Evolutionary conservation across 1,140 invertebrate species (phyloP).

Genomic region (Acromyrmex heyeri): DNA sequence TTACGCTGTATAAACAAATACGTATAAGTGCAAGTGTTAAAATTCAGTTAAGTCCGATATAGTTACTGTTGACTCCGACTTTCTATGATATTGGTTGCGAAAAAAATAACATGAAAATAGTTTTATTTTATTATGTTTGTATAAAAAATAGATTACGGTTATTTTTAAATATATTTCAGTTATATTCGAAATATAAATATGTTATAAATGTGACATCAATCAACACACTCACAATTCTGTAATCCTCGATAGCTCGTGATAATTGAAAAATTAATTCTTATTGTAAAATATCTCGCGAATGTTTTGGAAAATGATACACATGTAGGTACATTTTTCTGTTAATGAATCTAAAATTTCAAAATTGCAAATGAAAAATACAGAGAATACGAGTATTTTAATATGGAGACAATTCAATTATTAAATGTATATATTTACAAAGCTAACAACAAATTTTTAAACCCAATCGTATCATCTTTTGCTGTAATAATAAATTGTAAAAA

Average conservation of each 20-base stretch:
- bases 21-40: conserved; percentile 23
- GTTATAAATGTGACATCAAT: not conserved
- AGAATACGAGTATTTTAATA: conserved; percentile 22
- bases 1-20: not conserved
- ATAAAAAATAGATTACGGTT: conserved; percentile 36
- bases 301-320: not conserved
- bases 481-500: conserved; percentile 31
- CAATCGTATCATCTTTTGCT: not conserved
- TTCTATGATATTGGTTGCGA: conserved; percentile 38
- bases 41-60: conserved; percentile 35
- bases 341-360: not conserved
- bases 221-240: conserved; percentile 10
- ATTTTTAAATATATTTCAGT: conserved; percentile 19
- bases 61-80: conserved; percentile 23
- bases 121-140: conserved; percentile 39
- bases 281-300: conserved; percentile 2
- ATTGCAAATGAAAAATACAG: not conserved
- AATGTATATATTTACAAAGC: not conserved
- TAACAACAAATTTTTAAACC: conserved; percentile 21
- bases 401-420: not conserved
- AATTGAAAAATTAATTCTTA: conserved; percentile 12
- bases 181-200: not conserved
- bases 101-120: conserved; percentile 40
- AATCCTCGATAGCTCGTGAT: not conserved
- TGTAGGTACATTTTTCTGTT: not conserved